Conservation (phyloP, 2,888 invertebrate species). For the Watsonalla cultraria region DNA sequence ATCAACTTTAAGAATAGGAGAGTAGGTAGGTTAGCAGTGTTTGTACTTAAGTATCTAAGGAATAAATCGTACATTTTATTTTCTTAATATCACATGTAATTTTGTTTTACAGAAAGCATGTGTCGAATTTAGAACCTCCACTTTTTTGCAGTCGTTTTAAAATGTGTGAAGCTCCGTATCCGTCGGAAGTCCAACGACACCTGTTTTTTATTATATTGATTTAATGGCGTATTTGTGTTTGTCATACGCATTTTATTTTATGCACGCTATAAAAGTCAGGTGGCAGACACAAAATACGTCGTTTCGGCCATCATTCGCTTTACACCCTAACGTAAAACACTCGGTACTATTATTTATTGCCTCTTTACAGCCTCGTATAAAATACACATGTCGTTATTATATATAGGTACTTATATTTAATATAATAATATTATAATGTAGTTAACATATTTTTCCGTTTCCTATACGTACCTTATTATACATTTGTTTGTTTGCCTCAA, state of each 20-base stretch:
- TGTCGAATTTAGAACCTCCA: too few relatives aligned
- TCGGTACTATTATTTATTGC: constrained; percentile 11
- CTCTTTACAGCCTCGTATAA: constrained; percentile 1
- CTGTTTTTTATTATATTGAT: constrained; percentile 3
- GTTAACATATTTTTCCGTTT: background rate
- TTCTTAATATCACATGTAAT: too few relatives aligned
- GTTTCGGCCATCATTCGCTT: constrained; percentile 37
- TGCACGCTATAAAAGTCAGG: constrained; percentile 38
- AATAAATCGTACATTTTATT: too few relatives aligned
- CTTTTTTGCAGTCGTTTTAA: too few relatives aligned
- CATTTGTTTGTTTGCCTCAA: background rate
- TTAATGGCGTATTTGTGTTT: constrained; percentile 20
- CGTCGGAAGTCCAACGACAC: constrained; percentile 1
- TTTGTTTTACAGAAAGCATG: too few relatives aligned
- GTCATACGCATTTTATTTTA: constrained; percentile 34
- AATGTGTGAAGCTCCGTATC: background rate
- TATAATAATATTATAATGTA: background rate
- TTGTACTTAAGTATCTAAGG: too few relatives aligned
- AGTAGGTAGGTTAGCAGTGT: too few relatives aligned
- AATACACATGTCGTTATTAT: background rate
- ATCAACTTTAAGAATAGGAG: too few relatives aligned
- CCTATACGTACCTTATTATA: background rate
- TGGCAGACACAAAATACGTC: constrained; percentile 33
- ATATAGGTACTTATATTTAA: background rate
- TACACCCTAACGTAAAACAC: constrained; percentile 29